phyloP scores from a whole-genome alignment of 1,140 invertebrate species.

The Drepana arcuata region DNA sequence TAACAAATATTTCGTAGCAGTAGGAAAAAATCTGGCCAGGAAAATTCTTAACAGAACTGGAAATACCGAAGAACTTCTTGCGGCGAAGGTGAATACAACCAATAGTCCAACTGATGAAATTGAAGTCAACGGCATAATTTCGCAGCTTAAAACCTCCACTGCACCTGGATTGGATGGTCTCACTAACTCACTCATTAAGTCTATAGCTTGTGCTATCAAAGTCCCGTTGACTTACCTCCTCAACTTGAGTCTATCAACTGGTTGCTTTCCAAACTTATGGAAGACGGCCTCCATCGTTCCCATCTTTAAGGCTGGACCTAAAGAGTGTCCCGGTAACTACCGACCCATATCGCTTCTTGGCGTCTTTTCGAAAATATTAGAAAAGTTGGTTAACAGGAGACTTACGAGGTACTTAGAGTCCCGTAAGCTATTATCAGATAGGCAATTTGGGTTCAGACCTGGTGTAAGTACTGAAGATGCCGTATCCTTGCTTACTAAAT shows the following conservation, averaged over 20 bases:
- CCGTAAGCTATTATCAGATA: neutral
- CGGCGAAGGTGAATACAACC: too few species aligned
- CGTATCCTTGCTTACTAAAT: neutral
- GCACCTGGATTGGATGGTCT: too few species aligned
- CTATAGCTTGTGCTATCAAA: slow-evolving; percentile 1
- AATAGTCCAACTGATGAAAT: neutral
- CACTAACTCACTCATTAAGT: slow-evolving; percentile 3
- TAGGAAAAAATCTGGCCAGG: too few species aligned
- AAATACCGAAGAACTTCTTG: too few species aligned
- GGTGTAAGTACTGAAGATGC: neutral
- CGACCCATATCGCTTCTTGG: slow-evolving; percentile 7
- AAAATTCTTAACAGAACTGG: too few species aligned
- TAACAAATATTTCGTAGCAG: too few species aligned
- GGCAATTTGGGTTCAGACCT: slow-evolving; percentile 1
- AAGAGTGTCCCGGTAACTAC: slow-evolving; percentile 2
- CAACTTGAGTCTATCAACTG: neutral
- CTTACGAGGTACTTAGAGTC: neutral
- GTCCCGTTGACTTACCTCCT: neutral
- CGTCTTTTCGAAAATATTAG: slow-evolving; percentile 8
- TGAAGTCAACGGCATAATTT: slow-evolving; percentile 3
- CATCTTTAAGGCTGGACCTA: neutral
- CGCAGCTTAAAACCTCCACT: slow-evolving; percentile 1
- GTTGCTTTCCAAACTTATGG: neutral
- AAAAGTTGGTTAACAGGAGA: slow-evolving; percentile 8
- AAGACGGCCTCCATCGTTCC: slow-evolving; percentile 1